Percentiles rank a stretch among this genome's conserved stretches.
phyloP scores from a whole-genome alignment of 2,888 invertebrate genomes.

The Actias luna region DNA sequence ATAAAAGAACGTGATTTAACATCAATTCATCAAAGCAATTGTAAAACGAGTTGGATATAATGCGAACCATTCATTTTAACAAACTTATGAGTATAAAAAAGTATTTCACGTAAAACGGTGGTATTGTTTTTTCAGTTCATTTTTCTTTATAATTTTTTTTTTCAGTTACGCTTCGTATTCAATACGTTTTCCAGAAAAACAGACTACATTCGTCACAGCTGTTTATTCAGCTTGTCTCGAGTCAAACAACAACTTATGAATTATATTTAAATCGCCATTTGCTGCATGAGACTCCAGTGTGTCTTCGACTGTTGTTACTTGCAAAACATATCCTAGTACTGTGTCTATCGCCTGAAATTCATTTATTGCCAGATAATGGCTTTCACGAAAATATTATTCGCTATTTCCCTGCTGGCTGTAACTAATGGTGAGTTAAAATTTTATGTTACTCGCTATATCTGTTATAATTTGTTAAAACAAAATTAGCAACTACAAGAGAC shows the following conservation, averaged over 20 bases:
- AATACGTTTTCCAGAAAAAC: constrained; percentile 33
- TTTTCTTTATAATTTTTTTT: constrained; percentile 22
- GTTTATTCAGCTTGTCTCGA: constrained; percentile 59
- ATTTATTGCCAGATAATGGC: constrained; percentile 48
- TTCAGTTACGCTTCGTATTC: constrained; percentile 26
- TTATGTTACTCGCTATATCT: too few relatives aligned
- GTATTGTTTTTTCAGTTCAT: constrained; percentile 7
- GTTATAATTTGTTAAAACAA: background rate
- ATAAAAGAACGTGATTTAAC: background rate
- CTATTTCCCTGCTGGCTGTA: constrained; percentile 38
- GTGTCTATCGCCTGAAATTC: constrained; percentile 23
- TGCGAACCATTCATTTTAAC: background rate
- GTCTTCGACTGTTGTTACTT: constrained; percentile 37
- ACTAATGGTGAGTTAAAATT: constrained; percentile 46
- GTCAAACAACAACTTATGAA: constrained; percentile 48
- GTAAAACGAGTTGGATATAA: background rate
- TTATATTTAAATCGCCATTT: constrained; percentile 57
- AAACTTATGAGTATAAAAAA: background rate
- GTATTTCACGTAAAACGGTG: background rate
- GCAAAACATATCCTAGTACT: constrained; percentile 27
- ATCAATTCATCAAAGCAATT: background rate
- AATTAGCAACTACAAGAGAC: too few relatives aligned
- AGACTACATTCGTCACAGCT: constrained; percentile 50
- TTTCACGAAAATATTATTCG: constrained; percentile 30
- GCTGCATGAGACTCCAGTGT: constrained; percentile 47